Evolutionary conservation across 2,888 invertebrate genomes (phyloP), one percentile per base, ranked within the genome.

Genomic region (Parnassius glacialis): DNA sequence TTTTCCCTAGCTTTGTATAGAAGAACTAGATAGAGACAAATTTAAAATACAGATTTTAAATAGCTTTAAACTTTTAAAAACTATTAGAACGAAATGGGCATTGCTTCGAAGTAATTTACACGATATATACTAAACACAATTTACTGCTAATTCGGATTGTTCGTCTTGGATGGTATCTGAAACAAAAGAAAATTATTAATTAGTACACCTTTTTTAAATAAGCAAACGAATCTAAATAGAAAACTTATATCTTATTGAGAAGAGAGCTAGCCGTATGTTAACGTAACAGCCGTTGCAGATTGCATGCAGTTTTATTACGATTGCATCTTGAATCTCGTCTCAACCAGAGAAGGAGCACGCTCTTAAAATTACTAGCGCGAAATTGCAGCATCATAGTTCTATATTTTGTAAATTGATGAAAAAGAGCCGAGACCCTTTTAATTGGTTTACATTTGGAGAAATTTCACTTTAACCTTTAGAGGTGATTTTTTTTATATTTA

Each of bases 131-230:
- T 52, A 41, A 12, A 48, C 9, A 13, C 45, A 45, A 44, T 55
- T 3, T 43, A 58, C 52, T 58, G 12, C 11, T 11, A 44, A 54
- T 48, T 50, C 12, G 51, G 43, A 51, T 57, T 42, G 34, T 2
- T 51, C n/a, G 41, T 59, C 59, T 53, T 41, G 44, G 10, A 11
- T 44, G n/a, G 13, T 44, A 58, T 41, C 59, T 59, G 59, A 41
- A 59, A 52, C 59, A 59, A 59, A 53, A 20, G n/a, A 34, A 52
- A 43, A 53, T 12, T n/a, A 9, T 16, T 9, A 12, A 13, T 13
- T 48, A 48, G 16, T 9, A 13, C 5, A 25, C 5, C n/a, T n/a
- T 5, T n/a, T n/a, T 10, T 45, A 45, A 11, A 7, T 45, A 3
- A 45, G 11, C 2, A 3, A 45, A 45, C 12, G 5, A 2, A 45